Conservation (phyloP, 2,113 vertebrate species). For the Sebastes fasciatus region DNA sequence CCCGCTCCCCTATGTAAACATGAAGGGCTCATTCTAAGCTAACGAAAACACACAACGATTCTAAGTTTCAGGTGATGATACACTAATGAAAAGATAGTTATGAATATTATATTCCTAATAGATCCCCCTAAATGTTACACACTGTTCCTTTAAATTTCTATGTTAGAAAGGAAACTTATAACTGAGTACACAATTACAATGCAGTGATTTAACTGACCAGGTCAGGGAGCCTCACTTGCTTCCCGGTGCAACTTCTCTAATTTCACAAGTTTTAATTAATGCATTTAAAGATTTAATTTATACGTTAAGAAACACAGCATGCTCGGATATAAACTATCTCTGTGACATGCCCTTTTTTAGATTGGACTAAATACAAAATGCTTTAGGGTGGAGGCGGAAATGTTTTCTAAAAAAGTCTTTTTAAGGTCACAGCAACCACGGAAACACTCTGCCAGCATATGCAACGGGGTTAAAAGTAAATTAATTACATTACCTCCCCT, state of each 20-base stretch:
- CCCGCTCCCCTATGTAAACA: no score
- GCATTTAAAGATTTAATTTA: slow-evolving; percentile 56
- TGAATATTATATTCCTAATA: no score
- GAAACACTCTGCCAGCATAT: neutral
- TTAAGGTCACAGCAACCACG: slow-evolving; percentile 8
- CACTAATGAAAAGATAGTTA: no score
- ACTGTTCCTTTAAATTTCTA: neutral
- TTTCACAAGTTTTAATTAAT: slow-evolving; percentile 53
- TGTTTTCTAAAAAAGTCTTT: slow-evolving; percentile 2
- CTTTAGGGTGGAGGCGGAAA: neutral
- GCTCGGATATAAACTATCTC: slow-evolving; percentile 41
- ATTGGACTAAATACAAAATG: slow-evolving; percentile 49
- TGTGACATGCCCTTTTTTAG: slow-evolving; percentile 56
- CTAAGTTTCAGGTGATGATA: no score
- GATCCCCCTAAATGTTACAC: no score
- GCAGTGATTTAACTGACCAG: slow-evolving; percentile 24
- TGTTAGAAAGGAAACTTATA: neutral
- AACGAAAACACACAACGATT: no score
- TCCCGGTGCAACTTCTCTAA: slow-evolving; percentile 37
- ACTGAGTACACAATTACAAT: slow-evolving; percentile 35
- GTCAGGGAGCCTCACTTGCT: slow-evolving; percentile 18
- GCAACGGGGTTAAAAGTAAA: slow-evolving; percentile 9
- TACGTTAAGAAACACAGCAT: slow-evolving; percentile 39
- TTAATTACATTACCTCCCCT: neutral
- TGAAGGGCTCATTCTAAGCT: no score